Base-by-base conservation (phyloP, 2,888 invertebrate species). In the Oxytorus armatus region DNA sequence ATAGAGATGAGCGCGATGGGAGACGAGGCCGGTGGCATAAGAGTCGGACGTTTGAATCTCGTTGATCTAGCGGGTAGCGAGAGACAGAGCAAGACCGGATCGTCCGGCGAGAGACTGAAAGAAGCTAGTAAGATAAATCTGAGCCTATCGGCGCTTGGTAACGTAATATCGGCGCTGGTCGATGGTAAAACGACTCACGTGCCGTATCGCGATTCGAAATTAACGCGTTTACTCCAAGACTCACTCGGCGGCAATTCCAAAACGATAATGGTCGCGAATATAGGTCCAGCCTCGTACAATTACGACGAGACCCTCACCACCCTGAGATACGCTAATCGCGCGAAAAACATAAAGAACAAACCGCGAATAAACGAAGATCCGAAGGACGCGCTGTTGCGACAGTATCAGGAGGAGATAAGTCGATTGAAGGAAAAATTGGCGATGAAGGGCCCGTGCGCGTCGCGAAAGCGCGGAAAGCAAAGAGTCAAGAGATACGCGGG, bases 301-400 rank as follows among this genome's bases (percentile, higher is more conserved):
- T 99, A 97, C 92, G 99, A 99, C 89, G 99, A 99, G 93, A 98
- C 98, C 1, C 93, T 99, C 86, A 98, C 98, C 36, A 99, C 99
- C n/a, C 93, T 99, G 82, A 94, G 98, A 42, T 99, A 99, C 92
- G 98, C 99, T 1, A 98, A 97, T 91, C 94, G 99, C 55, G 99
- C 99, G 11, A 99, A 99, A 93, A 98, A 98, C 85, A 99, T 99
- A 87, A 98, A 99, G 94, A 99, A 99, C 93, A 97, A 98, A 92
- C 99, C 99, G 18, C 96, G 97, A 85, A 97, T 99, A 89, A 99
- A 99, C 92, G 99, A 99, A 92, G 99, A 99, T 94, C 99, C 99
- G 42, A 99, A 99, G 92, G 99, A 99, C 92, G 99, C 99, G 21
- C 95, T 99, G 89, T 93, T 98, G 70, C 94, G 98, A 88, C 97